phyloP scores from a whole-genome alignment of 2,888 invertebrate species.

The Limnephilus auricula region DNA sequence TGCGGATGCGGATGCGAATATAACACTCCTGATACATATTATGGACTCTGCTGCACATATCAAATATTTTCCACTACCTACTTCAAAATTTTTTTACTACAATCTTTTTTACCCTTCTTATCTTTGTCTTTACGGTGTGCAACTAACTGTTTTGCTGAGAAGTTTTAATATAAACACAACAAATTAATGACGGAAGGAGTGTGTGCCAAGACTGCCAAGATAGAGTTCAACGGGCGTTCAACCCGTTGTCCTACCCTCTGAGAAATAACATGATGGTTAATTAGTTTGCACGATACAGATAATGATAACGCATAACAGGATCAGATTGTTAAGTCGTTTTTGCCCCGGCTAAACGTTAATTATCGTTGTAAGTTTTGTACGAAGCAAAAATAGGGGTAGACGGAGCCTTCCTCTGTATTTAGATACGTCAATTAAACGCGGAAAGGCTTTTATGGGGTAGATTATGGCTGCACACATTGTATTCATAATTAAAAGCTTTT shows the following conservation, averaged over 20 bases:
- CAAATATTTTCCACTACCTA: too few relatives aligned
- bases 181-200: neutral
- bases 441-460: neutral
- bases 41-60: too few relatives aligned
- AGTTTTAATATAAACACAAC: neutral
- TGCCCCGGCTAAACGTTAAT: neutral
- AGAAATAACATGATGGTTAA: neutral
- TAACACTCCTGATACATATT: too few relatives aligned
- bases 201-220: neutral
- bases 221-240: neutral
- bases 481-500: constrained; percentile 26
- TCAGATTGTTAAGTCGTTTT: neutral
- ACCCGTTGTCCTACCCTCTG: neutral
- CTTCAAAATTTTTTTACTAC: too few relatives aligned
- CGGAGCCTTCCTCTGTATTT: neutral
- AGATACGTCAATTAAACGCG: constrained; percentile 11
- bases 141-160: neutral
- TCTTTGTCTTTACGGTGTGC: too few relatives aligned
- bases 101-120: too few relatives aligned
- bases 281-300: neutral
- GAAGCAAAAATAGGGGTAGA: neutral
- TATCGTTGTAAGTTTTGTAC: neutral
- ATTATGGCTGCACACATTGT: constrained; percentile 25
- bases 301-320: neutral
- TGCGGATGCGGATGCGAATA: too few relatives aligned